phyloP scores from a whole-genome alignment of 2,113 vertebrate species.

The Choloepus hoffmanni region DNA sequence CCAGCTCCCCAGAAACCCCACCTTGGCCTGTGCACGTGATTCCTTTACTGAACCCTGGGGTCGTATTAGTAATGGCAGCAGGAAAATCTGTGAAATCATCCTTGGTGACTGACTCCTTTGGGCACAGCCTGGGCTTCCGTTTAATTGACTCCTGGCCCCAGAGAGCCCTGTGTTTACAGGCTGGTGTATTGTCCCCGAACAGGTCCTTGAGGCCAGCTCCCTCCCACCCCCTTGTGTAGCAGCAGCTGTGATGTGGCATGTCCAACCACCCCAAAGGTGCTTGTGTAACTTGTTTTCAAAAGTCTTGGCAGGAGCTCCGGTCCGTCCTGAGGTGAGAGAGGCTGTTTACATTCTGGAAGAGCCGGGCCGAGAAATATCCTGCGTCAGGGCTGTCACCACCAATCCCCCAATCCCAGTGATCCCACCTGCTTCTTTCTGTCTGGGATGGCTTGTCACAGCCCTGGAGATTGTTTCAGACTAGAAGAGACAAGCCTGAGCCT shows the following conservation, averaged over 20 bases:
- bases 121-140: background rate
- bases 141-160: background rate
- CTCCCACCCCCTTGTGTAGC: background rate
- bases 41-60: background rate
- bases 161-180: background rate
- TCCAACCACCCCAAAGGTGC: conserved; percentile 52
- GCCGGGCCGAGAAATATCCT: conserved; percentile 11
- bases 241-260: background rate
- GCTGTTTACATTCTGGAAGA: conserved; percentile 69
- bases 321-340: conserved; percentile 54
- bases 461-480: background rate
- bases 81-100: background rate
- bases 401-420: too few relatives aligned
- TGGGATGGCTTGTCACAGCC: background rate
- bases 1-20: background rate
- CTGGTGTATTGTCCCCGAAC: background rate
- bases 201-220: conserved; percentile 8
- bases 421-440: background rate
- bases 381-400: background rate
- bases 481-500: background rate
- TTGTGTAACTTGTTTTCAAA: conserved; percentile 76
- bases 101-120: background rate
- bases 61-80: background rate
- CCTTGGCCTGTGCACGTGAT: background rate
- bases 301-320: conserved; percentile 67